Conservation (phyloP, 2,888 invertebrate genomes). For the Leptinotarsa tumamoca region DNA sequence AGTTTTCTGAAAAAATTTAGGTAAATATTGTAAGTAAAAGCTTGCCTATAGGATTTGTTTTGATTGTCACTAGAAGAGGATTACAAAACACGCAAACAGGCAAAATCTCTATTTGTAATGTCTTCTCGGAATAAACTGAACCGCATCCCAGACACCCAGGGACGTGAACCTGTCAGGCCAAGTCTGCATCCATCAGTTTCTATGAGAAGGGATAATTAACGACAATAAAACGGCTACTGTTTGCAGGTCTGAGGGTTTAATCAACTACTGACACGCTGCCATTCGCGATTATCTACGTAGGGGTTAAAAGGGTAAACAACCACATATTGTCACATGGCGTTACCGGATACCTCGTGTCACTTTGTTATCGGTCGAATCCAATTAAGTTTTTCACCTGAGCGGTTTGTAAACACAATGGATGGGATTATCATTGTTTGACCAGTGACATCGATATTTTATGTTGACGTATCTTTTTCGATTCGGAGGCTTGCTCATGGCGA, state of each 20-base stretch:
- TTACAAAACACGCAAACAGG: too few relatives aligned
- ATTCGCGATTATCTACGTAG: background rate
- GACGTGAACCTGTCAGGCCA: background rate
- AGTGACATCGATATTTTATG: background rate
- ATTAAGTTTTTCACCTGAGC: background rate
- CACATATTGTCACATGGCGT: background rate
- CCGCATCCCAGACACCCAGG: background rate
- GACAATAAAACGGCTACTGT: background rate
- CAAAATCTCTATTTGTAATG: too few relatives aligned
- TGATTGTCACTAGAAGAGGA: too few relatives aligned
- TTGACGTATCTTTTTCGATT: background rate
- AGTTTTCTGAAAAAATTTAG: too few relatives aligned
- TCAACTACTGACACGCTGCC: background rate
- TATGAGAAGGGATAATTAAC: background rate
- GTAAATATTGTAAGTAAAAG: too few relatives aligned
- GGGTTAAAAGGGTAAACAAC: conserved; percentile 4
- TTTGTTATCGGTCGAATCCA: background rate
- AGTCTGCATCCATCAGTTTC: background rate
- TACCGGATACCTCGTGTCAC: background rate
- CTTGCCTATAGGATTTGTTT: too few relatives aligned
- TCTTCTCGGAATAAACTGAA: background rate
- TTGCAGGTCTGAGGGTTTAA: background rate
- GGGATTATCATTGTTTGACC: background rate
- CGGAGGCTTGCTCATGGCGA: too few relatives aligned
- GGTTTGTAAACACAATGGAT: background rate